Base-by-base conservation (phyloP, 2,888 invertebrate genomes). In the Papilio protenor region DNA sequence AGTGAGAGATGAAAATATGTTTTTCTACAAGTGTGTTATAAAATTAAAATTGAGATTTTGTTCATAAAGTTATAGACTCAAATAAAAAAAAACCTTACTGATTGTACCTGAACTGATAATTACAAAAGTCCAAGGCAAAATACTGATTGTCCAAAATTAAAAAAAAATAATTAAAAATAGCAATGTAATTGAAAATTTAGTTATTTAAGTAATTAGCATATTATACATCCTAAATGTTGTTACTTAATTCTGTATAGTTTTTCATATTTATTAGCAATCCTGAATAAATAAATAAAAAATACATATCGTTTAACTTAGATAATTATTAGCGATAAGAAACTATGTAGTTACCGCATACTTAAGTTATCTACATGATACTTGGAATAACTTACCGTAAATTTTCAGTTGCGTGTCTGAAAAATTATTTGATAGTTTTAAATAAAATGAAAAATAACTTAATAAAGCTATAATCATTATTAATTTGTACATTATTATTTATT, bases 381-480 rank as follows among this genome's bases (percentile, higher is more conserved):
- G 18, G 14, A 18, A 52, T n/a, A 57, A 57, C 23, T 21, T 23
- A 21, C 57, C 11, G 23, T 12, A 59, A 23, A 59, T 10, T 21
- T 10, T 59, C 21, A 12, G 12, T 55, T n/a, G 21, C 11, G 2
- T 21, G 1, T 55, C 2, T n/a, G 21, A n/a, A 4, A 55, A 55
- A 55, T n/a, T n/a, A 55, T n/a, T 55, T 18, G 5, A 52, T 18
- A 55, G 8, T 14, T 49, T 1, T 49, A 49, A n/a, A n/a, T n/a
- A n/a, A 18, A 49, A 71, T 59, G 71, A 76, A 33, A 49, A 64
- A 45, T 21, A 55, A 57, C n/a, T 23, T 21, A 21, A 11, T 59
- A 59, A 59, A 59, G 12, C 18, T 18, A 23, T 23, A 23, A 59
- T 3, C 12, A 3, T 59, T 59, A 23, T 59, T 59, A 59, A 23